Base-by-base conservation (phyloP, 37 sponge, comb jelly and placozoan genomes). In the Theonella swinhoei region DNA sequence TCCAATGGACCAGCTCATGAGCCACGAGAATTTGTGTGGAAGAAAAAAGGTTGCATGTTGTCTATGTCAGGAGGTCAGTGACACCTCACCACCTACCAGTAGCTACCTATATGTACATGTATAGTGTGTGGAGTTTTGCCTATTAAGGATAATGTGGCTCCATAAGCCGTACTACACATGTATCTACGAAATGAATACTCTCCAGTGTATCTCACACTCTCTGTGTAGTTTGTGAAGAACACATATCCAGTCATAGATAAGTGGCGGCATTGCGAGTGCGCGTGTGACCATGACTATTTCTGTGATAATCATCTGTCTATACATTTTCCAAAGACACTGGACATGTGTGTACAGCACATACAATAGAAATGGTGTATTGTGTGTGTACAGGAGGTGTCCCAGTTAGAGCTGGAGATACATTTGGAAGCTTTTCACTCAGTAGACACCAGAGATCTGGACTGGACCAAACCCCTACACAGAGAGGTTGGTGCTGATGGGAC, bases 21-120 rank as follows among this genome's bases (percentile, higher is more conserved):
- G 68, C 24, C 91, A 91, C 68, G 87, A 91, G 79, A 82, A 70
- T 37, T 61, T 78, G 58, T 91, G 91, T 86, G 91, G 87, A 35
- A 68, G 83, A 37, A 81, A 86, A 30, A 60, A 76, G 25, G 66
- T 77, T 3, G 36, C 78, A 2, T 91, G 91, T 60, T 86, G 82
- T 3, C 33, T 86, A 1, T 91, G 91, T 41, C 75, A 42, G 23
- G 83, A 78, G 72, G 88, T 87, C 0, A 25, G 87, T 36, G 0
- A 14, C 14, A 65, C 19, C 11, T 19, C 11, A 20, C 11, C n/a
- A n/a, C n/a, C n/a, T n/a, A n/a, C n/a, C n/a, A n/a, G n/a, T n/a
- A n/a, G n/a, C n/a, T n/a, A n/a, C n/a, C n/a, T n/a, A n/a, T n/a
- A n/a, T n/a, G n/a, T n/a, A n/a, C n/a, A n/a, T n/a, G n/a, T n/a